These are phyloP conservation scores for Pipistrellus pygmaeus DNA, from an alignment of 2,797 vertebrate genomes.

Conservation along the genomic window DNA sequence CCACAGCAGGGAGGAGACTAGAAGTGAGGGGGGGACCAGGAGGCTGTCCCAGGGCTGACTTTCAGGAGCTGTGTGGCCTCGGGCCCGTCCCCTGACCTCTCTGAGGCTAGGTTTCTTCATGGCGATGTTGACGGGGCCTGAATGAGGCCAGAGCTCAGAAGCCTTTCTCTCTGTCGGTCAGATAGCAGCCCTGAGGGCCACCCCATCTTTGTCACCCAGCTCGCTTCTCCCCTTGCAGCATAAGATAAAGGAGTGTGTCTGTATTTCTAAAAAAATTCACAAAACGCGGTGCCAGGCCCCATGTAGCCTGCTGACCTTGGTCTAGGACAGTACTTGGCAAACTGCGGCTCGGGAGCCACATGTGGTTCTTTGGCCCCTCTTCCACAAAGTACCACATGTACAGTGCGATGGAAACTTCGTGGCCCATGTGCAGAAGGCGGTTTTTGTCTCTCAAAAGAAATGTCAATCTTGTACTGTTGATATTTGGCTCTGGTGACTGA, in stretches of 20 bases:
- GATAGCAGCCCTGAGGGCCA: fast-evolving
- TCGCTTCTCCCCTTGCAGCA: fast-evolving
- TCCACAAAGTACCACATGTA: too few species aligned
- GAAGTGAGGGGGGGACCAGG: not conserved
- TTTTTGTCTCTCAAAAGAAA: too few species aligned
- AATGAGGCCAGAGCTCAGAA: not conserved
- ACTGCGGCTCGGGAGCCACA: too few species aligned
- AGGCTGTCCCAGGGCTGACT: not conserved
- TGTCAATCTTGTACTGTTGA: too few species aligned
- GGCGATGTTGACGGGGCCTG: too few species aligned
- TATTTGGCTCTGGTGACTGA: too few species aligned
- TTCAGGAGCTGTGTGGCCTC: fast-evolving
- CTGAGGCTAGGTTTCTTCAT: not conserved
- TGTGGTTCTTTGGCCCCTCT: too few species aligned
- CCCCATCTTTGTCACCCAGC: fast-evolving
- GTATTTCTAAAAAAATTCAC: not conserved
- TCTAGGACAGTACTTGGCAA: too few species aligned
- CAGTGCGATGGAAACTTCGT: too few species aligned
- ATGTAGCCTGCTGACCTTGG: not conserved
- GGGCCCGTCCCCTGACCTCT: not conserved
- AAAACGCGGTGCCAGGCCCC: fast-evolving
- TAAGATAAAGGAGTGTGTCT: not conserved
- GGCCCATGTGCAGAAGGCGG: too few species aligned
- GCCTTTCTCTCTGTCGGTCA: not conserved
- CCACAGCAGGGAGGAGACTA: fast-evolving